Conservation (phyloP, 2,797 vertebrate genomes). For the Eptatretus atami region DNA sequence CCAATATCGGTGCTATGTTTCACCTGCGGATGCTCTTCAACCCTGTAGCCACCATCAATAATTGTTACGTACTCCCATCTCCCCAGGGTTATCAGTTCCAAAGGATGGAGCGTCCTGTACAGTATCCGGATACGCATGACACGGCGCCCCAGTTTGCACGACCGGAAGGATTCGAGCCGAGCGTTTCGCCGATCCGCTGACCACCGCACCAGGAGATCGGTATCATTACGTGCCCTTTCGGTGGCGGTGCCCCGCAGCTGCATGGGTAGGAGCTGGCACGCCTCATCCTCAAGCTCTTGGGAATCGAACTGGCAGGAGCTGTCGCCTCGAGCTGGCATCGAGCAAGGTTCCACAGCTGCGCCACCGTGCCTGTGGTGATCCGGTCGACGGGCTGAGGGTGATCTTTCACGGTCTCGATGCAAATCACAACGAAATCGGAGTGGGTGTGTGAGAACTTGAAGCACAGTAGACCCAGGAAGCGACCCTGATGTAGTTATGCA, state of each 20-base stretch:
- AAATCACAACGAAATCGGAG: neutral
- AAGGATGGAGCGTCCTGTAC: constrained; percentile 95
- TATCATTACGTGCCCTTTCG: constrained; percentile 83
- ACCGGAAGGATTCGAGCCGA: constrained; percentile 42
- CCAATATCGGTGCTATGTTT: no score
- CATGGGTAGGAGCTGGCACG: constrained; percentile 52
- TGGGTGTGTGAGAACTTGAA: no score
- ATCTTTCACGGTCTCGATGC: constrained; percentile 20
- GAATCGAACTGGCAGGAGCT: constrained; percentile 41
- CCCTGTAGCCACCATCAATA: no score
- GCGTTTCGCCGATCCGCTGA: constrained; percentile 19
- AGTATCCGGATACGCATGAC: constrained; percentile 93
- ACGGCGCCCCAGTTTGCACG: constrained; percentile 32
- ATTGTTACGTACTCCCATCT: constrained; percentile 8
- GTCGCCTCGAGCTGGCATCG: constrained; percentile 46
- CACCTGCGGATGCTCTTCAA: no score
- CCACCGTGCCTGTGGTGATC: constrained; percentile 68
- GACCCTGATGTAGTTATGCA: no score
- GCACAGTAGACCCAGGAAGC: no score
- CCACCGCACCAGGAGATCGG: constrained; percentile 12
- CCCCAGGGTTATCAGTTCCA: constrained; percentile 69
- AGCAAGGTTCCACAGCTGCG: constrained; percentile 51
- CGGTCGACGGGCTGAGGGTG: constrained; percentile 43
- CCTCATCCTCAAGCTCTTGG: constrained; percentile 50
- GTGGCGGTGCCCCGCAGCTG: constrained; percentile 53